A percentile compares a stretch with the other conserved stretches of the same genome.
Evolutionary conservation across 2,888 invertebrate species (phyloP).

Genomic region (Drosophila mimetica): DNA sequence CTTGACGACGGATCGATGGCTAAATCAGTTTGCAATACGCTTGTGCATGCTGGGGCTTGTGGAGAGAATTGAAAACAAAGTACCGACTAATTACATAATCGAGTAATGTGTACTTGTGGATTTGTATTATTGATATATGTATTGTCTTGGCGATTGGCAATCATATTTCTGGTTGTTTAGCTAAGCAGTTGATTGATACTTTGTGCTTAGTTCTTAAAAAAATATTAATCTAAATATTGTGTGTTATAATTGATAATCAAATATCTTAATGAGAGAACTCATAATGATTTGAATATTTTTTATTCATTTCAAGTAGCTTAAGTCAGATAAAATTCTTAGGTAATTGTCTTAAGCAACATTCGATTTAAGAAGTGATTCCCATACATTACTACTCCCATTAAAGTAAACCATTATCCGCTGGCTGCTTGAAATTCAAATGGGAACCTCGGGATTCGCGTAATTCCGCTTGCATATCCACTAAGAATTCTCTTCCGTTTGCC

Average conservation of each 20-base stretch:
- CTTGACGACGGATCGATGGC: conserved; percentile 1
- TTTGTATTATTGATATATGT: neutral
- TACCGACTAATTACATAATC: conserved; percentile 1
- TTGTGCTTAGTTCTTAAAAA: too few relatives aligned
- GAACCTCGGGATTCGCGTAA: conserved; percentile 5
- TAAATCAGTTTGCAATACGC: conserved; percentile 5
- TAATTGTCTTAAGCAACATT: neutral
- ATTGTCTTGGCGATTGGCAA: neutral
- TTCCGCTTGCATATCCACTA: conserved; percentile 17
- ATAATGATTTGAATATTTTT: too few relatives aligned
- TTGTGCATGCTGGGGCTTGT: neutral
- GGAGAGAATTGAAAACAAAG: conserved; percentile 10
- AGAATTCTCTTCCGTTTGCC: conserved; percentile 18
- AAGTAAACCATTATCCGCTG: conserved; percentile 19
- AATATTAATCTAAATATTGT: too few relatives aligned
- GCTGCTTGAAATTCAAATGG: conserved; percentile 26
- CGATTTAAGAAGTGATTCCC: neutral
- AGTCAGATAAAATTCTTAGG: neutral
- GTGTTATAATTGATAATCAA: too few relatives aligned
- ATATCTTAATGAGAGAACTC: too few relatives aligned
- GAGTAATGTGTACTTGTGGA: neutral
- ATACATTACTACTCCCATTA: neutral
- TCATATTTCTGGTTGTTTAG: neutral
- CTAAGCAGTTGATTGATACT: too few relatives aligned
- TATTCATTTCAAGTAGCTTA: too few relatives aligned